Percentiles rank a stretch among this genome's conserved stretches.
Evolutionary conservation across 2,113 vertebrate species (phyloP).

Genomic region (Eptatretus burgeri): DNA sequence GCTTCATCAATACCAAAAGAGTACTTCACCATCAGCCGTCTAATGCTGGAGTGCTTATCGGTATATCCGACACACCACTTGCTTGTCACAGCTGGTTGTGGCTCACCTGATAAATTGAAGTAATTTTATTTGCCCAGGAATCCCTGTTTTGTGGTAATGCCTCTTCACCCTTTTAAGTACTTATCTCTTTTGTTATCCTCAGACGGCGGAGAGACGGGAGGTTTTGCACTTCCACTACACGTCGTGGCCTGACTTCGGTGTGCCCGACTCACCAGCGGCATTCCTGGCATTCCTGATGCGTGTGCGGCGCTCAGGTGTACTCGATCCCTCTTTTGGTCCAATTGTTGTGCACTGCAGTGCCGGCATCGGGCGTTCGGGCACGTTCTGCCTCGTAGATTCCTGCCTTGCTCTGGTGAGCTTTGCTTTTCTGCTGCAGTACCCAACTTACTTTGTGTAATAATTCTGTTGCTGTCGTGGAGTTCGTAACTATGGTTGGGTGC

Average conservation of each 20-base stretch:
- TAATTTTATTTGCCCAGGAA: too few species aligned
- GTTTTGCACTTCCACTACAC: slow-evolving; percentile 6
- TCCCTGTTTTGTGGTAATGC: too few species aligned
- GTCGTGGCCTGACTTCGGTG: slow-evolving; percentile 5
- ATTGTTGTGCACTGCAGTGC: slow-evolving; percentile 2
- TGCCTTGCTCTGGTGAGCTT: slow-evolving; percentile 5
- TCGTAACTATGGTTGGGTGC: neutral
- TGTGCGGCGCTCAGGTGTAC: neutral
- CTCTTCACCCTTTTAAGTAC: too few species aligned
- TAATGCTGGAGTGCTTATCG: slow-evolving; percentile 49
- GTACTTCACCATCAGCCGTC: slow-evolving; percentile 67
- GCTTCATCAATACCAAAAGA: slow-evolving; percentile 71
- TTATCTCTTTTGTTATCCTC: neutral
- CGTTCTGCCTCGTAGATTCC: slow-evolving; percentile 5
- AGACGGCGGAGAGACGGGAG: slow-evolving; percentile 3
- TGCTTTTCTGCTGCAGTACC: neutral
- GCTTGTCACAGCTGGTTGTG: too few species aligned
- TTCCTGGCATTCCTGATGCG: slow-evolving; percentile 6
- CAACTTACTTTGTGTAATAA: neutral
- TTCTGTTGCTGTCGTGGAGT: neutral
- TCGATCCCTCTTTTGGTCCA: neutral
- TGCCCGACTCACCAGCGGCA: neutral
- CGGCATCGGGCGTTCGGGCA: slow-evolving; percentile 1
- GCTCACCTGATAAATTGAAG: too few species aligned
- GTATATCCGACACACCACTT: slow-evolving; percentile 18